Evolutionary conservation across 2,113 vertebrate genomes (phyloP), one percentile per base, ranked within the genome.

Genomic region (Oreochromis spilurus): DNA sequence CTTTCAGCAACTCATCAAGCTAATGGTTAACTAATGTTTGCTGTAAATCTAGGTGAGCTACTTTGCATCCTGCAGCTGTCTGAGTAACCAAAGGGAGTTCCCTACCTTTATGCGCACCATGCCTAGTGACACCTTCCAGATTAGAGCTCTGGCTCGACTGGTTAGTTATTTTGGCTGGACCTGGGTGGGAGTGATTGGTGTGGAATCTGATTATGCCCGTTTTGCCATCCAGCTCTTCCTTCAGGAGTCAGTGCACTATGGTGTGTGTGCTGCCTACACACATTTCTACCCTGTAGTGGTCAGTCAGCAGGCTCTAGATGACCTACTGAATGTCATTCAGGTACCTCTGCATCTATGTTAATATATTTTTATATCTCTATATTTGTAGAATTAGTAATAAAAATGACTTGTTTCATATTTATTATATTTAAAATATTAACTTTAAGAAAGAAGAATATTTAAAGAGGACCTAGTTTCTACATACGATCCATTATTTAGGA

Each of bases 91-190:
- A 72, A 92, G 53, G 65, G 94, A 96, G 83, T 97, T 96, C 29
- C 95, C 95, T 9, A 88, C 93, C 24, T 97, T 96, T 84, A 96
- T 97, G 95, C 93, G 96, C 38, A 97, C 96, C 6, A 96, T 96
- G 94, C 95, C 96, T 2, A 96, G 96, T 83, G 96, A 97, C 19
- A 53, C 92, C 75, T 96, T 96, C 85, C 96, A 96, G 87, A 91
- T 96, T 45, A 95, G 89, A 75, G 96, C 96, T 43, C 67, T 97
- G 53, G 93, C 88, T 38, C 93, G 81, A 17, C 88, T 96, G 38
- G 86, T 97, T 4, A 88, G 87, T 54, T 93, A 96, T 40, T 97
- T 96, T 55, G 86, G 91, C 57, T 97, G 96, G 96, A 96, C 91
- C 17, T 97, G 96, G 95, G 94, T 97, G 9, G 95, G 96, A 13